These are phyloP conservation scores for Aleiodes sp. DNA, from an alignment of 1,140 invertebrate species.

Conservation along the genomic window DNA sequence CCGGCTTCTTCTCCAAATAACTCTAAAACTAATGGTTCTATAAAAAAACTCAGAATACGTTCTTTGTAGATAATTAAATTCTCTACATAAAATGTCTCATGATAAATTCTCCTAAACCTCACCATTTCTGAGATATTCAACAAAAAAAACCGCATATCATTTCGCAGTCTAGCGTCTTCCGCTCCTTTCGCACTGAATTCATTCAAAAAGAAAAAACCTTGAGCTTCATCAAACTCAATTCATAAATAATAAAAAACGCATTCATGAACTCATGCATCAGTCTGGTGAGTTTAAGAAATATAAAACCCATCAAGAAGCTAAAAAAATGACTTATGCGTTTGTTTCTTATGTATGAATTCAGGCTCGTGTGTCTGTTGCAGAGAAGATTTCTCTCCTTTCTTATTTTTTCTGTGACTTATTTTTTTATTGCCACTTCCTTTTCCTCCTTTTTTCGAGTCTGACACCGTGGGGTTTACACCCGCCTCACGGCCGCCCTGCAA, in stretches of 20 bases:
- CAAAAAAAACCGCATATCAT: too few relatives aligned
- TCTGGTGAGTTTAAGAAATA: background rate
- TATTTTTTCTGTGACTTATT: background rate
- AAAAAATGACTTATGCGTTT: slow-evolving; percentile 24
- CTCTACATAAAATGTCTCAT: too few relatives aligned
- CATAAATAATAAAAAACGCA: slow-evolving; percentile 5
- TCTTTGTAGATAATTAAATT: too few relatives aligned
- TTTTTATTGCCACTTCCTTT: slow-evolving; percentile 1
- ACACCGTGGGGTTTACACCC: background rate
- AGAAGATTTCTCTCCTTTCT: background rate
- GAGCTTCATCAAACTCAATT: background rate
- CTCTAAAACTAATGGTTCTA: too few relatives aligned
- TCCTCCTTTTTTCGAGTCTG: slow-evolving; percentile 5
- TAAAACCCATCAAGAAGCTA: slow-evolving; percentile 3
- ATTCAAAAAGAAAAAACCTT: too few relatives aligned
- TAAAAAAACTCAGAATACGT: too few relatives aligned
- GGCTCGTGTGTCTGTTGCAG: background rate
- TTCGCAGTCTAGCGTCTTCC: too few relatives aligned
- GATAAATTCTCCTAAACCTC: too few relatives aligned
- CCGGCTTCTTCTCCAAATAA: too few relatives aligned
- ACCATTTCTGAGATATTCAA: too few relatives aligned
- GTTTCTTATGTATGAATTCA: slow-evolving; percentile 16
- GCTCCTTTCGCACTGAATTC: too few relatives aligned
- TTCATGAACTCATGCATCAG: slow-evolving; percentile 18
- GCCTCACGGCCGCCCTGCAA: slow-evolving; percentile 37